A percentile compares a stretch with the other conserved stretches of the same genome.
Conservation (phyloP, 1,140 invertebrate genomes). For the Stegodyphus dumicola region DNA sequence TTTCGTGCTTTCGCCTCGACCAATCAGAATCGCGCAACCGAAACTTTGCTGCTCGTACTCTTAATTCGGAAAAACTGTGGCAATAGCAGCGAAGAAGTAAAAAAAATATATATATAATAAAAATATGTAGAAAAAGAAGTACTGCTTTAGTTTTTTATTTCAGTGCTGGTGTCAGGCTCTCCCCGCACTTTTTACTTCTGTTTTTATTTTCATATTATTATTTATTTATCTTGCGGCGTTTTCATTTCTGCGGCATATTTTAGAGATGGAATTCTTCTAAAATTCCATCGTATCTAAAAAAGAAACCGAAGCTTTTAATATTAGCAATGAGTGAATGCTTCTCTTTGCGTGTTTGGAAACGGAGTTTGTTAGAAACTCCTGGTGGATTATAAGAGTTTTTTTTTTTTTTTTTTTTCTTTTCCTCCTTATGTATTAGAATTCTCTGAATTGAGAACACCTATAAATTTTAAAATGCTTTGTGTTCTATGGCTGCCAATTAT, state of each 20-base stretch:
- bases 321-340: background rate
- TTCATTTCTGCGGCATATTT: constrained; percentile 4
- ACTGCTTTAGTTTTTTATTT: background rate
- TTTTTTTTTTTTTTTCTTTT: too few species aligned
- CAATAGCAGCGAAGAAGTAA: too few species aligned
- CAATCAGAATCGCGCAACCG: constrained; percentile 40
- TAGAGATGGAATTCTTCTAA: background rate
- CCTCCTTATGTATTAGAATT: too few species aligned
- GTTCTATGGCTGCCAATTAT: too few species aligned
- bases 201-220: constrained; percentile 2
- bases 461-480: too few species aligned
- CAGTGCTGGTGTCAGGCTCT: constrained; percentile 16
- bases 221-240: constrained; percentile 4
- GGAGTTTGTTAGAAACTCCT: too few species aligned
- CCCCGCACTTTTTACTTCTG: background rate
- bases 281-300: background rate
- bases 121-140: background rate
- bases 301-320: too few species aligned
- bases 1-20: constrained; percentile 22
- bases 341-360: background rate
- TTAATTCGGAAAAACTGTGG: constrained; percentile 42
- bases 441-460: too few species aligned
- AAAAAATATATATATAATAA: too few species aligned
- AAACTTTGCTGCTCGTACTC: constrained; percentile 51
- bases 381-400: too few species aligned